These are phyloP conservation scores for Heteromormyrus szaboi DNA, from an alignment of 2,797 vertebrate genomes.

Conservation along the genomic window DNA sequence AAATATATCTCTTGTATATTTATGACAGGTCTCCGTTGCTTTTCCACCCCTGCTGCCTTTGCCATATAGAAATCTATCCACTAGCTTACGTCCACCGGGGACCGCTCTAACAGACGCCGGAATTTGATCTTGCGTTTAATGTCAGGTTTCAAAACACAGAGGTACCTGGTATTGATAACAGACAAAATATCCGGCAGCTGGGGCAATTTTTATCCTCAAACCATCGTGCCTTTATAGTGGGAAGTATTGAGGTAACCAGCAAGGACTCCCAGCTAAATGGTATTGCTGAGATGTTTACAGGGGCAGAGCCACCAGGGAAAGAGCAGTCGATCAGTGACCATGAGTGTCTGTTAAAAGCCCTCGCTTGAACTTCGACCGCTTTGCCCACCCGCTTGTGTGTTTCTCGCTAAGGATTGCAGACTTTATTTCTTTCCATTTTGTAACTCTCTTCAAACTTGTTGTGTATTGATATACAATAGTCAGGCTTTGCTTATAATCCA, in stretches of 20 bases:
- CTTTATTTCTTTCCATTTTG: neutral
- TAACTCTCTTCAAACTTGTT: neutral
- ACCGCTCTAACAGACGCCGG: neutral
- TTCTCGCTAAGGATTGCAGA: neutral
- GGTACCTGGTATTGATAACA: neutral
- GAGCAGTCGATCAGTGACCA: neutral
- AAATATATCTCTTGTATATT: conserved; percentile 35
- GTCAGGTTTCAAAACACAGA: neutral
- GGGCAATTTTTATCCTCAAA: neutral
- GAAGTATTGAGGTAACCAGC: neutral
- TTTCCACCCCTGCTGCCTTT: neutral
- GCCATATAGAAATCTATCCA: neutral
- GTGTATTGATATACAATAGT: neutral
- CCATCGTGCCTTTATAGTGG: neutral
- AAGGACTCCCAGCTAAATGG: neutral
- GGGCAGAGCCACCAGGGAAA: neutral
- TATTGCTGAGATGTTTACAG: conserved; percentile 1
- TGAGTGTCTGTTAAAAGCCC: conserved; percentile 1
- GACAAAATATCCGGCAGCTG: neutral
- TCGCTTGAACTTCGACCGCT: neutral
- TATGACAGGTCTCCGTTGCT: conserved; percentile 25
- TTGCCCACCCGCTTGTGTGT: neutral
- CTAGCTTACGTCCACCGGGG: neutral
- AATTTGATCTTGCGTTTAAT: neutral
- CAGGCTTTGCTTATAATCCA: conserved; percentile 8